phyloP scores from a whole-genome alignment of 2,888 invertebrate genomes.

The Catonia carolina region DNA sequence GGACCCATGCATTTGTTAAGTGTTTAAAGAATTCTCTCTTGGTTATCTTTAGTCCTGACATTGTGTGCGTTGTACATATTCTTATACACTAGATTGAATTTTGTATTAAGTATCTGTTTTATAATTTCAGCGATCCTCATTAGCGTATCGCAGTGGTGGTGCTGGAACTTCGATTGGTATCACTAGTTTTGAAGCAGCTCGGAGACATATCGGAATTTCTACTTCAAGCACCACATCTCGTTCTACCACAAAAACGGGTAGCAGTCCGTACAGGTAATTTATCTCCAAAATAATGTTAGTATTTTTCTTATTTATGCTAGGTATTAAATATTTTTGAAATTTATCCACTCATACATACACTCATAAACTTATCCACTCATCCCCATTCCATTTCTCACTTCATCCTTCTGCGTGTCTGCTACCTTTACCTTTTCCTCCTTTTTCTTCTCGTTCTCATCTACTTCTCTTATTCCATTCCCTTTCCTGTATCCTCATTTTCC shows the following conservation, averaged over 20 bases:
- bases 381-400: no score
- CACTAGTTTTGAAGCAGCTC: conserved; percentile 48
- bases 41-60: no score
- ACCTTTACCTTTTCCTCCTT: background rate
- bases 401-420: background rate
- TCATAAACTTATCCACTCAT: background rate
- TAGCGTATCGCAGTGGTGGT: conserved; percentile 69
- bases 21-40: no score
- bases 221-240: conserved; percentile 91
- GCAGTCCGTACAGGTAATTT: conserved; percentile 82
- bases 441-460: background rate
- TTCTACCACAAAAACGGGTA: conserved; percentile 90
- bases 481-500: background rate
- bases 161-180: conserved; percentile 30
- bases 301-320: background rate
- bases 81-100: no score
- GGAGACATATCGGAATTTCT: conserved; percentile 83
- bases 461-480: background rate
- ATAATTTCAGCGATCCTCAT: conserved; percentile 59
- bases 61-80: no score
- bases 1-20: no score
- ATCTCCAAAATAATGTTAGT: conserved; percentile 1
- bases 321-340: no score
- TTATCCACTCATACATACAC: background rate
- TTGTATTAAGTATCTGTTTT: no score